Percentiles rank a stretch among this genome's conserved stretches.
These are phyloP conservation scores for Agonopterix arenella DNA, from an alignment of 2,888 invertebrate genomes.

Conservation along the genomic window DNA sequence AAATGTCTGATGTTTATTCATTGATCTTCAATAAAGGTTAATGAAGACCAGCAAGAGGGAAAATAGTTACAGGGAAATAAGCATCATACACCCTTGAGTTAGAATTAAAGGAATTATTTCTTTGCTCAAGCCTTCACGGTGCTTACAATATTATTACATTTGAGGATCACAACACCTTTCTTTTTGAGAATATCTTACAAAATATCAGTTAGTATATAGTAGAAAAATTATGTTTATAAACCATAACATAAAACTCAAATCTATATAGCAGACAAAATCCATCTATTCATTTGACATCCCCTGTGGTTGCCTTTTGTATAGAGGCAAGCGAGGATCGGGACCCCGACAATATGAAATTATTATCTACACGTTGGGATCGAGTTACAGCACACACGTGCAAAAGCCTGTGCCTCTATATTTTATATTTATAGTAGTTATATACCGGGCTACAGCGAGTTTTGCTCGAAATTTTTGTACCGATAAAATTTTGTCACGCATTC, in stretches of 20 bases:
- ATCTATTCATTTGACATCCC: constrained; percentile 30
- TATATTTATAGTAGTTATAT: neutral
- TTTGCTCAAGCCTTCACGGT: too few species aligned
- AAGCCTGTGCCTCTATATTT: neutral
- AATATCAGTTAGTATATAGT: too few species aligned
- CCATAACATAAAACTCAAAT: constrained; percentile 1
- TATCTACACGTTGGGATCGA: constrained; percentile 41
- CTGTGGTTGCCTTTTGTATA: constrained; percentile 17
- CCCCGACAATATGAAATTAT: constrained; percentile 44
- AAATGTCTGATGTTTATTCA: too few species aligned
- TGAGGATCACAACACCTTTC: too few species aligned
- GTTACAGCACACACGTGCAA: constrained; percentile 53
- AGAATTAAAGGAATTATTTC: too few species aligned
- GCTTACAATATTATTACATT: too few species aligned
- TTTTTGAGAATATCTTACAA: too few species aligned
- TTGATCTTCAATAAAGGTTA: too few species aligned
- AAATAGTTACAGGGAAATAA: too few species aligned
- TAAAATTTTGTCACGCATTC: neutral
- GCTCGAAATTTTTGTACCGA: neutral
- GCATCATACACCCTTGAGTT: too few species aligned
- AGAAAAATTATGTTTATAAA: too few species aligned
- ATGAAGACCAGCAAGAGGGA: too few species aligned
- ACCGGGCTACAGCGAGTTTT: neutral
- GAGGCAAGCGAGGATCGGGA: constrained; percentile 16
- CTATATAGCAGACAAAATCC: constrained; percentile 12